These are phyloP conservation scores for Phainopepla nitens DNA, from an alignment of 2,113 vertebrate species.

Conservation along the genomic window DNA sequence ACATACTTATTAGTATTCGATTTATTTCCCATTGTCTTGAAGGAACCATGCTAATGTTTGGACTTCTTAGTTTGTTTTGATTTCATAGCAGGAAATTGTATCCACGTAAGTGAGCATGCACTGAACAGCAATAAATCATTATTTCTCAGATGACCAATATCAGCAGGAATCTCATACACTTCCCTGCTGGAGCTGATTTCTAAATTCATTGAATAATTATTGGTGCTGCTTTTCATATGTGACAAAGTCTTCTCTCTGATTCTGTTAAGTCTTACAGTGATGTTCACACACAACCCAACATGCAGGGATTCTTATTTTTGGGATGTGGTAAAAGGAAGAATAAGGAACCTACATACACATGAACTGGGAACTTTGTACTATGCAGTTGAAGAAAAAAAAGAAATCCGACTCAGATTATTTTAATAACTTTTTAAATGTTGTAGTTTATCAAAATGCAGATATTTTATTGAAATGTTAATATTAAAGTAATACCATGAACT, in stretches of 20 bases:
- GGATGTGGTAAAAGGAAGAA: background rate
- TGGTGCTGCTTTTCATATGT: slow-evolving; percentile 66
- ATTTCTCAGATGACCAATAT: slow-evolving; percentile 77
- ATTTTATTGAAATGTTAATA: background rate
- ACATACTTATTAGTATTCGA: slow-evolving; percentile 52
- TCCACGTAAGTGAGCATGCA: slow-evolving; percentile 66
- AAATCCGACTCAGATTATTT: background rate
- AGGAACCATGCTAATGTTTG: slow-evolving; percentile 44
- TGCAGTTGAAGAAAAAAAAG: background rate
- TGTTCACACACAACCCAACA: background rate
- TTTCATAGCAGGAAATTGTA: slow-evolving; percentile 67
- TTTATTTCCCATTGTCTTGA: slow-evolving; percentile 62
- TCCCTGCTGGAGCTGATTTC: slow-evolving; percentile 74
- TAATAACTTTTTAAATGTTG: background rate
- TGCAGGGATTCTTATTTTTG: slow-evolving; percentile 7
- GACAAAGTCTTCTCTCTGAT: slow-evolving; percentile 61
- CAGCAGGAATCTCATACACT: slow-evolving; percentile 74
- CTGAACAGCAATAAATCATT: slow-evolving; percentile 75
- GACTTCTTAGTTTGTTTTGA: slow-evolving; percentile 67
- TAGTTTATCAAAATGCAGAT: background rate
- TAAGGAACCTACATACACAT: background rate
- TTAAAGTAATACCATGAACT: background rate
- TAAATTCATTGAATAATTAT: slow-evolving; percentile 81
- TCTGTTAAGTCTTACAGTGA: slow-evolving; percentile 33
- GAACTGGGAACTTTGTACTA: background rate